phyloP scores from a whole-genome alignment of 2,797 vertebrate genomes.

The Tadarida brasiliensis region DNA sequence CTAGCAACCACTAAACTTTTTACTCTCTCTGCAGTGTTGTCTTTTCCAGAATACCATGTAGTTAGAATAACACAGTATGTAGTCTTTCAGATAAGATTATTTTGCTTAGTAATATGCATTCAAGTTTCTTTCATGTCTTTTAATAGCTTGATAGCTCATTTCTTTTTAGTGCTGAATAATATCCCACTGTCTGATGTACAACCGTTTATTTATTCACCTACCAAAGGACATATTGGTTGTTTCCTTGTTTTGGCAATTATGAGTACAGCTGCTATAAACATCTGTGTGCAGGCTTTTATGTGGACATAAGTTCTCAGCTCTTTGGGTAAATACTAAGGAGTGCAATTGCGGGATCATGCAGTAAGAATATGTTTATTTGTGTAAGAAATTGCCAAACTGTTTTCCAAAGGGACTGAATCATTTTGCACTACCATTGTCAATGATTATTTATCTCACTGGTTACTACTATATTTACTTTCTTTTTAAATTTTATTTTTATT shows the following conservation, averaged over 20 bases:
- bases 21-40: background rate
- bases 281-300: background rate
- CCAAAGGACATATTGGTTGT: no score
- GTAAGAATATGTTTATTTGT: background rate
- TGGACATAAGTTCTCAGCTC: background rate
- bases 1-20: background rate
- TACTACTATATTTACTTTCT: no score
- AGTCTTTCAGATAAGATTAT: background rate
- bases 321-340: background rate
- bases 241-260: no score
- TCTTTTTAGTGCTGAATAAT: no score
- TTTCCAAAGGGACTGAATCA: no score
- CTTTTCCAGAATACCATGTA: background rate
- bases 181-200: no score
- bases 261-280: background rate
- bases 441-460: no score
- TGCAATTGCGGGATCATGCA: background rate
- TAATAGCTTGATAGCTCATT: no score
- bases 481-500: no score
- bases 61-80: background rate
- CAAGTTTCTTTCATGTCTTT: background rate
- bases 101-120: background rate
- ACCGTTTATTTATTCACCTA: no score
- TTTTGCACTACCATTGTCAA: no score
- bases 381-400: background rate